Percentiles rank a stretch among this genome's conserved stretches.
Conservation (phyloP, 2,888 invertebrate species). For the Cyrtodaria siliqua region DNA sequence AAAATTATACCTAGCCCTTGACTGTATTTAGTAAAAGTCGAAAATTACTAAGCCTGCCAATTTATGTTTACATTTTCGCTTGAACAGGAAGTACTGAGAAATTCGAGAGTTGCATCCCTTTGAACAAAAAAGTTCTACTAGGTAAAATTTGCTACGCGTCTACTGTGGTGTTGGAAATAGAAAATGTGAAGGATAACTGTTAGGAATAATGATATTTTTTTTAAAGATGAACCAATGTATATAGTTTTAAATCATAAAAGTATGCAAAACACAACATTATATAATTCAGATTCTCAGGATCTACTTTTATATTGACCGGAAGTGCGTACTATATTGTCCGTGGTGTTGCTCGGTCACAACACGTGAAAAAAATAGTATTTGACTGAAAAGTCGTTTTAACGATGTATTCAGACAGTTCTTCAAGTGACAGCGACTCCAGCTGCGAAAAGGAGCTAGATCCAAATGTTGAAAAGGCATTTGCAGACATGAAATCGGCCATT, state of each 20-base stretch:
- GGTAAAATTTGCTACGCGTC: too few species aligned
- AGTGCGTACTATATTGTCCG: conserved; percentile 18
- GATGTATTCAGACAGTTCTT: conserved; percentile 30
- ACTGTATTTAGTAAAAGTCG: too few species aligned
- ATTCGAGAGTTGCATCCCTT: conserved; percentile 3
- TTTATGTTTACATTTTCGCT: too few species aligned
- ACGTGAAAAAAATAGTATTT: conserved; percentile 33
- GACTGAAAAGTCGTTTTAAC: not conserved
- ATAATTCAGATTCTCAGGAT: not conserved
- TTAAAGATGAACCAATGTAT: too few species aligned
- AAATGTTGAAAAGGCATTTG: conserved; percentile 19
- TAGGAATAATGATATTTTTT: too few species aligned
- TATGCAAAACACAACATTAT: not conserved
- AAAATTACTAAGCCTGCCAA: too few species aligned
- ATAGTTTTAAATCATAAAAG: too few species aligned
- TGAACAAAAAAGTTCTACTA: not conserved
- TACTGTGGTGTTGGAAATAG: too few species aligned
- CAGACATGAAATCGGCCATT: conserved; percentile 14
- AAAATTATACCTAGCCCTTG: too few species aligned
- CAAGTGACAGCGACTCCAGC: conserved; percentile 14
- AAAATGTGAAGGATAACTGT: too few species aligned
- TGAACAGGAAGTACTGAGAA: too few species aligned
- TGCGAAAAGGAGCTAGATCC: conserved; percentile 6
- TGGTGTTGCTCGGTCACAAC: conserved; percentile 43
- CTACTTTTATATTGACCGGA: conserved; percentile 31